Evolutionary conservation across 1,140 invertebrate genomes (phyloP), one percentile per base, ranked within the genome.

Genomic region (Manduca sexta): DNA sequence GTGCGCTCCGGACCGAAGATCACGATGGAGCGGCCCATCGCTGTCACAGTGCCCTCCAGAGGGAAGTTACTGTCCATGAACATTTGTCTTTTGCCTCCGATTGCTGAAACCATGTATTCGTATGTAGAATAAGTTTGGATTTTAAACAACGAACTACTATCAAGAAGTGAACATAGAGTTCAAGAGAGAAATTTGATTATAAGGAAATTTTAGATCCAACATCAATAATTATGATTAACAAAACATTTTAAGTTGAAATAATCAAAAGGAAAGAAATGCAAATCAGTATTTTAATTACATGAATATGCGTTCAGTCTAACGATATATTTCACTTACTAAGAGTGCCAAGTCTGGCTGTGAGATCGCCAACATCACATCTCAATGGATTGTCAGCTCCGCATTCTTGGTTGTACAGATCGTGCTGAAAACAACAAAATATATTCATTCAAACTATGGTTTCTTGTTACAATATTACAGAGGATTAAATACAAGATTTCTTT

Each of bases 301-400:
- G n/a, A n/a, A n/a, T n/a, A n/a, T n/a, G n/a, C n/a, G 21, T 21
- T 3, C 2, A 3, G 7, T 21, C 1, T 35, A n/a, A 12, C 33
- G 12, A 3, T 5, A 7, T 14, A 11, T 29, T 26, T 8, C 14
- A 68, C 66, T 78, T 46, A 88, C 88, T 80, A 48, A 98, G 94
- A 0, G 93, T 91, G 1, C 95, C 96, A 31, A 97, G 80, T 48
- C 96, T 89, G 0, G 94, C 91, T 1, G 95, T 94, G 37, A 98
- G 78, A 81, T 99, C 97, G 0, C 97, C 97, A n/a, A 97, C 93
- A 67, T 97, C 94, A 84, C 97, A 99, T 3, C 96, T 87, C 13
- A 97, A 77, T 0, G 95, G 96, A 70, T 96, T 95, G 76, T 94
- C 91, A 0, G 92, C 88, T 0, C 92, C 92, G 78, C 97, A 98